These are phyloP conservation scores for Synergus japonicus DNA, from an alignment of 2,888 invertebrate species.

Conservation along the genomic window DNA sequence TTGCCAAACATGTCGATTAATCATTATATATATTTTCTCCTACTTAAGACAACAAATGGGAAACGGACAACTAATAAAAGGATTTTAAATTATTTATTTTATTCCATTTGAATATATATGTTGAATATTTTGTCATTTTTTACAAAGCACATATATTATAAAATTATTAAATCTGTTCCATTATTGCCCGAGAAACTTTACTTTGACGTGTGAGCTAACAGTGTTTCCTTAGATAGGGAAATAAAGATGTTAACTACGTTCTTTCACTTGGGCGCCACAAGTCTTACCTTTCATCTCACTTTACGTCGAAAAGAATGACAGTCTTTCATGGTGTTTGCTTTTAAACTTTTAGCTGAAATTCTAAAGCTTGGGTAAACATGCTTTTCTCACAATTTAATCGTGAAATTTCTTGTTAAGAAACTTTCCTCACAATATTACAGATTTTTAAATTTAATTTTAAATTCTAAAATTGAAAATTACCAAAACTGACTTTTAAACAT, in stretches of 20 bases:
- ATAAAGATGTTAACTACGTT: constrained; percentile 22
- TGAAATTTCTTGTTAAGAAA: not conserved
- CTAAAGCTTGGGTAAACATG: not conserved
- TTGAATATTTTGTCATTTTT: too few species aligned
- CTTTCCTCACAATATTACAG: not conserved
- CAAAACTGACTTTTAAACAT: not conserved
- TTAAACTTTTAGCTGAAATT: not conserved
- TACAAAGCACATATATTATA: not conserved
- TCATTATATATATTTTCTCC: not conserved
- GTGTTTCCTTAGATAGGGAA: constrained; percentile 45
- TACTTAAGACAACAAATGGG: too few species aligned
- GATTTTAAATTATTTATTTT: too few species aligned
- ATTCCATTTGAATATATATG: too few species aligned
- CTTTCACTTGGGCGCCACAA: constrained; percentile 20
- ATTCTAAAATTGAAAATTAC: not conserved
- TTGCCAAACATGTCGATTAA: not conserved
- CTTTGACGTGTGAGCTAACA: constrained; percentile 56
- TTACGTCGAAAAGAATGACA: not conserved
- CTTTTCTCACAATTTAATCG: not conserved
- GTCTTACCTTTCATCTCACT: constrained; percentile 17
- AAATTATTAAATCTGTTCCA: not conserved
- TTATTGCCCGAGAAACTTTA: constrained; percentile 41
- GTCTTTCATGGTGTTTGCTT: not conserved
- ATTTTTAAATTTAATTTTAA: not conserved
- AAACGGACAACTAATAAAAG: too few species aligned